Percentiles rank a stretch among this genome's conserved stretches.
Evolutionary conservation across 2,113 vertebrate genomes (phyloP).

Genomic region (Hydrochoerus hydrochaeris): DNA sequence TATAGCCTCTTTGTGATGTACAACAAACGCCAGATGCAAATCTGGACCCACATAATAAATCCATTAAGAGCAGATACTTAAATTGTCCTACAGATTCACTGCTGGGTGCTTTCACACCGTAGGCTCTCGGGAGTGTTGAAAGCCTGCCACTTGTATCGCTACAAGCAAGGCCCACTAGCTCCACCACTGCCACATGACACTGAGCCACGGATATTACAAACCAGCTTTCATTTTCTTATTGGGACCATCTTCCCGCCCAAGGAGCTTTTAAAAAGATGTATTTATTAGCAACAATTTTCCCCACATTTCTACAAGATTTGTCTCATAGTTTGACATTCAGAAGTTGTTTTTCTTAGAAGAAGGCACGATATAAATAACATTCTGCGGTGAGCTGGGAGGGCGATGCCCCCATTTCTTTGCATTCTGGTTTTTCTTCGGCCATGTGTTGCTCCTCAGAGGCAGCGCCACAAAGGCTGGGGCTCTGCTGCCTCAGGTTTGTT

Average conservation of each 20-base stretch:
- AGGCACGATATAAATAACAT: not conserved
- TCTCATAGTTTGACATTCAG: not conserved
- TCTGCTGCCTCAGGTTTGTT: not conserved
- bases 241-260: not conserved
- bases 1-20: not conserved
- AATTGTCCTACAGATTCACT: constrained; percentile 4
- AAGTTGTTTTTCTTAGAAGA: not conserved
- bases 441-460: not conserved
- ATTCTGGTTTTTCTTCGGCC: not conserved
- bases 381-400: not conserved
- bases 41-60: not conserved
- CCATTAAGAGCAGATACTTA: not conserved
- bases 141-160: not conserved
- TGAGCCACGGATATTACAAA: not conserved
- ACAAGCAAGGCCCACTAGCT: not conserved
- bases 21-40: not conserved
- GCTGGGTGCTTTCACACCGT: not conserved
- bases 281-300: not conserved
- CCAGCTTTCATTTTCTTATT: not conserved
- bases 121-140: not conserved
- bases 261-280: not conserved
- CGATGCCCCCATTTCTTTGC: not conserved
- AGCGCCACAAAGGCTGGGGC: accelerated
- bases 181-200: not conserved
- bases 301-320: not conserved